Base-by-base conservation (phyloP, 1,140 invertebrate species). In the Sweltsa coloradensis region DNA sequence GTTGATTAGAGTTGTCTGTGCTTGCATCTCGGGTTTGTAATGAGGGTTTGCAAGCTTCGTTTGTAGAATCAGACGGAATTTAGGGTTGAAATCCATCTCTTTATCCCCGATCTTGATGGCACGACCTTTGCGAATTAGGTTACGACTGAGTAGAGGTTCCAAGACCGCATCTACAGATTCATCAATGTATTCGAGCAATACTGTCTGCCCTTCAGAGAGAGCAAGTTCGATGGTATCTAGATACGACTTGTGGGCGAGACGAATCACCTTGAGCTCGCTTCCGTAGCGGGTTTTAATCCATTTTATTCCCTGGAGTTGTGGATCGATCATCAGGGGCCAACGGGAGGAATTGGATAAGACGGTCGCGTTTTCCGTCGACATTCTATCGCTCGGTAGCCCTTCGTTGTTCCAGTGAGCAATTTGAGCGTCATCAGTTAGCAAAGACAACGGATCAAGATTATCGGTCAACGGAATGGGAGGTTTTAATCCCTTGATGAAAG, bases 11-110 rank as follows among this genome's bases (percentile, higher is more conserved):
- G 91, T 95, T 14, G 88, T 89, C 66, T 96, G 91, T 0, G 92
- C 92, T 65, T 97, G 92, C 77, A 96, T 89, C 68, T 97, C 92
- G 0, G 91, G 91, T 60, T 93, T 91, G 59, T 95, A 97, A 65
- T 95, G 91, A 4, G 91, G 92, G 69, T 95, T 96, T 1, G 85
- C 89, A 34, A 96, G 61, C 69, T 96, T 96, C 1, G 92, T 96
- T 60, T 96, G 92, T 0, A 96, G 61, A 50, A 96, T 85, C 1
- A 96, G 68, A n/a, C 79, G 74, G 64, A 96, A 97, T 24, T 74
- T 72, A 1, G 74, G 71, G 67, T 90, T 78, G 60, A 82, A 95
- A 61, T 95, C 88, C 27, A 95, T 79, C 66, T 95, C 90, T 57
- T 86, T 85, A 60, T 95, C 91, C 5, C 91, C 91, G 51, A 96